Base-by-base conservation (phyloP, 2,797 vertebrate species). In the Nasua narica region DNA sequence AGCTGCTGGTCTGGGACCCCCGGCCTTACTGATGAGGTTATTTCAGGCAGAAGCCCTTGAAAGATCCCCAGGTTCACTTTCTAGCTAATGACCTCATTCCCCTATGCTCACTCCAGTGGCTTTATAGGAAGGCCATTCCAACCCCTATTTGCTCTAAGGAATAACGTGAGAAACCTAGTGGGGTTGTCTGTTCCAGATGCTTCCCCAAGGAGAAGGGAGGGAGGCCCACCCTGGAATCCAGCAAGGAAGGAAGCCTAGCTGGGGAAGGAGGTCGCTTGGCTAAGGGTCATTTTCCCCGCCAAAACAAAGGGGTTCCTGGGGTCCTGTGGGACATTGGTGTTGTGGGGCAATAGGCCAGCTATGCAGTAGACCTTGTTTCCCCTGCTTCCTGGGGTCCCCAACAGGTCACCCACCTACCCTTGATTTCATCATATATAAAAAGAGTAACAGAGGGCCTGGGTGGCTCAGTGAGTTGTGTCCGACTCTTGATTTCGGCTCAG, bases 191-290 rank as follows among this genome's bases (percentile, higher is more conserved):
- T 19, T 54, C 35, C 21, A 25, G 29, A 52, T 46, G 23, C 18
- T 48, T 97, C 74, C 18, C n/a, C 19, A 35, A 46, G 65, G n/a
- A 76, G 95, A 96, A 87, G 16, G 1, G 16, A 35, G 76, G 37
- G 54, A 32, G 29, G 29, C 5, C 43, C 69, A 13, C 16, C 67
- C 79, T 46, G 25, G 32, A 96, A 84, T 90, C 32, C 46, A 56
- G 40, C 21, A 84, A 89, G 25, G 40, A 74, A 60, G 21, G 37
- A 74, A 88, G 35, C 29, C 85, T 14, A 0, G 37, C 37, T 16
- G 7, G 15, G 52, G 54, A 91, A 15, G 16, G n/a, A 70, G 40
- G 15, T 14, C n/a, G 3, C 56, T 67, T 54, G 65, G 54, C 19
- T 15, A 23, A 94, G 46, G 62, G 37, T 86, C 18, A 29, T 35